Base-by-base conservation (phyloP, 2,888 invertebrate genomes). In the Leptopterna dolabrata region DNA sequence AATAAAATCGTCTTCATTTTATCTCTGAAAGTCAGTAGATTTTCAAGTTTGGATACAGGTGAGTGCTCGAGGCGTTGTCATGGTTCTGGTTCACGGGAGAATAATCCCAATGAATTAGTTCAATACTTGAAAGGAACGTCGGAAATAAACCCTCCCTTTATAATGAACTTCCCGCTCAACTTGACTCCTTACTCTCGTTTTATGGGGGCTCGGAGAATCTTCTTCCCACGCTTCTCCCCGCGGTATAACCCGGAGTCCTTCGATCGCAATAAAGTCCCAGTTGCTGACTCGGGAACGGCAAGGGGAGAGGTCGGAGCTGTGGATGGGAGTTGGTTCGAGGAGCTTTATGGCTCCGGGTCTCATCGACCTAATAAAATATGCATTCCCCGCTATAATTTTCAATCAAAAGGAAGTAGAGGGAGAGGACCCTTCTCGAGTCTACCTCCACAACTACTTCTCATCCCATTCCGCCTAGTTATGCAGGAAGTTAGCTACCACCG, bases 361-460 rank as follows among this genome's bases (percentile, higher is more conserved):
- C 45, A 78, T 78, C 78, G 78, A 78, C 78, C 45, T 47, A 27
- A 78, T 78, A 78, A 78, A 78, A 78, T 78, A 78, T 78, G 78
- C 78, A 45, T 43, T 47, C 78, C 27, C 43, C 6, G 78, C 78
- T 45, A 78, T 78, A 78, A 78, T 78, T 78, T 78, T 78, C 78
- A 78, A 78, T 78, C 78, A 78, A 24, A 78, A 78, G 24, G 55
- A 55, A n/a, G 63, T 1, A 6, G 51, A 11, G 51, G 63, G 63
- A 4, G 27, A 63, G n/a, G 7, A 24, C 27, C 63, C 63, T 1
- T 63, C 19, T 19, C 9, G 19, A 63, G 19, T 63, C 27, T 3
- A 63, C 63, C 24, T 24, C 9, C 27, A 27, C 19, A 63, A 63
- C 63, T 63, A 24, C 24, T 63, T 63, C 63, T 13, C 63, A 24